Evolutionary conservation across 2,113 vertebrate genomes (phyloP).

Genomic region (Rhea pennata): DNA sequence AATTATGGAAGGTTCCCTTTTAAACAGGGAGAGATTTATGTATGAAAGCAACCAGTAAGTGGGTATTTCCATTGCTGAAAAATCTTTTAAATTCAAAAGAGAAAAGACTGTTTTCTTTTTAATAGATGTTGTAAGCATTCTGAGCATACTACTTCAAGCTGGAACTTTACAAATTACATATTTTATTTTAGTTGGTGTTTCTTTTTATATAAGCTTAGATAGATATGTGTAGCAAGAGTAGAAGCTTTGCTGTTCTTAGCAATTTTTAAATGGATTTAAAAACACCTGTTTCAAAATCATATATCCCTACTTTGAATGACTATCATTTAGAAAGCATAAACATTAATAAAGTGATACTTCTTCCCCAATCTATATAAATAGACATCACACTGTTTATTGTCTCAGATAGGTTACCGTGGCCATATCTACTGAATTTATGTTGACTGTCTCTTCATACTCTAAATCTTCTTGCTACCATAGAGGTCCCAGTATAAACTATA

Average conservation of each 20-base stretch:
- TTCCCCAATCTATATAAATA: background rate
- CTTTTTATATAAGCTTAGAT: background rate
- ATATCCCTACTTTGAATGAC: background rate
- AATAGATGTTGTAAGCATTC: background rate
- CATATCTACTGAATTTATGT: background rate
- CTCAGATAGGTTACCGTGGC: background rate
- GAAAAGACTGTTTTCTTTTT: background rate
- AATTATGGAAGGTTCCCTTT: background rate
- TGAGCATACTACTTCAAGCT: background rate
- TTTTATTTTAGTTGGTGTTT: background rate
- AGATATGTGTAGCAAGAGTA: background rate
- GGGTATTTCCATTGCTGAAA: background rate
- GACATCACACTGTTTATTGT: background rate
- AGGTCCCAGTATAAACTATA: background rate
- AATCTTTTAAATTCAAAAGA: background rate
- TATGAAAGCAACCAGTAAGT: background rate
- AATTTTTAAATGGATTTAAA: background rate
- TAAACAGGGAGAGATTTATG: background rate
- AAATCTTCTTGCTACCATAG: background rate
- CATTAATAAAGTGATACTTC: background rate
- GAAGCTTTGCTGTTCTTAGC: background rate
- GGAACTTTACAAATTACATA: background rate
- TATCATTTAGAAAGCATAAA: background rate
- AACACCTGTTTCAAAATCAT: background rate
- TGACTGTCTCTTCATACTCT: background rate